Conservation (phyloP, 2,797 vertebrate genomes). For the Betta splendens region DNA sequence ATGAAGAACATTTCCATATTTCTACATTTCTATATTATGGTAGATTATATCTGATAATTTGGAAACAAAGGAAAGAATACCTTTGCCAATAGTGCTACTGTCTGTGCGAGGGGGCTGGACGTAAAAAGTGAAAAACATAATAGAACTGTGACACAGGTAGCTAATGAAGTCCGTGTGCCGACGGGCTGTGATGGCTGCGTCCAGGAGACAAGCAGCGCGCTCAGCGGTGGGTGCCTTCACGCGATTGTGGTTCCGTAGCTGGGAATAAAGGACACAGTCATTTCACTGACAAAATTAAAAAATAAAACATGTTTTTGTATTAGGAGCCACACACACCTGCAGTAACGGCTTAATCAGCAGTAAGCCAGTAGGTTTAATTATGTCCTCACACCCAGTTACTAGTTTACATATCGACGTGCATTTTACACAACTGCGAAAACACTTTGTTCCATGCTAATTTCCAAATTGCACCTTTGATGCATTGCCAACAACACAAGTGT, state of each 20-base stretch:
- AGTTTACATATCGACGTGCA: conserved; percentile 11
- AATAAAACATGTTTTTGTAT: no score
- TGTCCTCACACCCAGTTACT: conserved; percentile 13
- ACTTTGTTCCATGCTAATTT: not conserved
- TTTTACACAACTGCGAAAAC: conserved; percentile 24
- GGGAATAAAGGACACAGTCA: conserved; percentile 1
- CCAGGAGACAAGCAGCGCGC: conserved; percentile 93
- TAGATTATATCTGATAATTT: conserved; percentile 2
- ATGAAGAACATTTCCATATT: not conserved
- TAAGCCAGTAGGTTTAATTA: conserved; percentile 18
- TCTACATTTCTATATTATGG: not conserved
- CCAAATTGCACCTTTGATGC: conserved; percentile 6
- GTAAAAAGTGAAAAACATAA: conserved; percentile 98
- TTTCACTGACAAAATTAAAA: no score
- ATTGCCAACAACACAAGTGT: conserved; percentile 1
- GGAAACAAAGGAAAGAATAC: conserved; percentile 82
- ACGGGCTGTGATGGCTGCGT: conserved; percentile 89
- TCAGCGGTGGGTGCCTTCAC: conserved; percentile 92
- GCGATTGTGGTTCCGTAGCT: conserved; percentile 95
- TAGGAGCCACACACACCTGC: not conserved
- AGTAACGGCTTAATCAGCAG: conserved; percentile 17
- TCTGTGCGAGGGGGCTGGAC: conserved; percentile 95
- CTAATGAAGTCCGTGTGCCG: conserved; percentile 83
- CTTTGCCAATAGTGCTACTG: conserved; percentile 90
- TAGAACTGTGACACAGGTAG: conserved; percentile 87